These are phyloP conservation scores for Heliconius cydno DNA, from an alignment of 2,888 invertebrate species.

Conservation along the genomic window DNA sequence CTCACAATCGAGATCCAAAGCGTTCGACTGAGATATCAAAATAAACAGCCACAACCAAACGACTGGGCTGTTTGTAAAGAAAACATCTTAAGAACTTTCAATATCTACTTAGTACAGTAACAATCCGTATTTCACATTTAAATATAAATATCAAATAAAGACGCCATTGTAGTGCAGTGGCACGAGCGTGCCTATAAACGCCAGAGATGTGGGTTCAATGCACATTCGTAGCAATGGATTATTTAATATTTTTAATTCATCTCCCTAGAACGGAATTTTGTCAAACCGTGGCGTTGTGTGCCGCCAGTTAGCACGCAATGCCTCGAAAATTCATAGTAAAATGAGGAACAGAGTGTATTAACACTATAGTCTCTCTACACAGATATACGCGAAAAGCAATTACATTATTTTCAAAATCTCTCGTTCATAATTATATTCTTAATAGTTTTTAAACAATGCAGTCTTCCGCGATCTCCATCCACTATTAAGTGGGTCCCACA, in stretches of 20 bases:
- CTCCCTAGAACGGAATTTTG: too few species aligned
- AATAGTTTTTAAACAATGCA: constrained; percentile 40
- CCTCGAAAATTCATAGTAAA: too few species aligned
- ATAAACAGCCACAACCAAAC: constrained; percentile 19
- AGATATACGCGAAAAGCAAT: background rate
- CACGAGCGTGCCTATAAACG: too few species aligned
- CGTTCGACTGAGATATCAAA: constrained; percentile 30
- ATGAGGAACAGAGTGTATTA: too few species aligned
- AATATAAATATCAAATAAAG: background rate
- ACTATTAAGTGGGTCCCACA: constrained; percentile 50
- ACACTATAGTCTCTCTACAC: too few species aligned
- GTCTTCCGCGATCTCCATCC: constrained; percentile 34
- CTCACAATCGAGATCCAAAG: constrained; percentile 30
- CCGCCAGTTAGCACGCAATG: too few species aligned
- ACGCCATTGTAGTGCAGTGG: too few species aligned
- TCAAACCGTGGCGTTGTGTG: too few species aligned
- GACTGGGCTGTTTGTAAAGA: background rate
- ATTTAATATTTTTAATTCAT: too few species aligned
- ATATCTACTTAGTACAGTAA: background rate
- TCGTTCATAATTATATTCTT: constrained; percentile 8
- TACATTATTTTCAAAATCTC: constrained; percentile 19
- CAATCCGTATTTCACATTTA: background rate
- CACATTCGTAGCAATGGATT: too few species aligned
- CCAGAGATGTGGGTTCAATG: too few species aligned
- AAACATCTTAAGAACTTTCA: constrained; percentile 10